These are phyloP conservation scores for Microctonus aethiopoides DNA, from an alignment of 2,888 invertebrate genomes.

Conservation along the genomic window DNA sequence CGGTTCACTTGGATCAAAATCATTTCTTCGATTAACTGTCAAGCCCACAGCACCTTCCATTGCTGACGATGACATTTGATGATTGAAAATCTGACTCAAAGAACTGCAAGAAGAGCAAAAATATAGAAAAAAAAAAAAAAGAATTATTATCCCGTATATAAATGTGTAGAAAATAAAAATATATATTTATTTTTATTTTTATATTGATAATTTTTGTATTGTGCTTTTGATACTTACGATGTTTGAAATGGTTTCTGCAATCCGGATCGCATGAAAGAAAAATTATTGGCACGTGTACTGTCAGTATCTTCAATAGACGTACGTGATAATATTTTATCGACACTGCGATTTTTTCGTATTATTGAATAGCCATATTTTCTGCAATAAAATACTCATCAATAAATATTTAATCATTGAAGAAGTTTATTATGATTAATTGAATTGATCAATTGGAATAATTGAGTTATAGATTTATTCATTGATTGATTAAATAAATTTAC, in stretches of 20 bases:
- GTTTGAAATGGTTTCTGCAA: conserved; percentile 63
- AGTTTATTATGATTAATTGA: too few species aligned
- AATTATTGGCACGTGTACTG: conserved; percentile 61
- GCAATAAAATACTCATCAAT: conserved; percentile 29
- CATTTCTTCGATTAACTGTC: conserved; percentile 69
- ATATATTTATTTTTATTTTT: not conserved
- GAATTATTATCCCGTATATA: conserved; percentile 30
- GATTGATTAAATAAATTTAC: conserved; percentile 62
- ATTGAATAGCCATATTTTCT: conserved; percentile 79
- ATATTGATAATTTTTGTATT: not conserved
- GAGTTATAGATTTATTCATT: too few species aligned
- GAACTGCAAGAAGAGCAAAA: conserved; percentile 60
- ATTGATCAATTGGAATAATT: too few species aligned
- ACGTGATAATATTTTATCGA: conserved; percentile 56
- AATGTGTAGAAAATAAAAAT: too few species aligned
- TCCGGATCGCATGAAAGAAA: conserved; percentile 65
- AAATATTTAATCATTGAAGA: too few species aligned
- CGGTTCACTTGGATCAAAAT: conserved; percentile 90
- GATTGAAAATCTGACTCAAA: conserved; percentile 58
- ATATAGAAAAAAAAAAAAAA: conserved; percentile 40
- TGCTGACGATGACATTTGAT: conserved; percentile 65
- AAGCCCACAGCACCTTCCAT: conserved; percentile 69
- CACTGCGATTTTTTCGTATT: conserved; percentile 68
- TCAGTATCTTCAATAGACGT: conserved; percentile 51
- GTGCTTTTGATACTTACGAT: conserved; percentile 52